Base-by-base conservation (phyloP, 2,113 vertebrate species). In the Oenanthe oenanthe region DNA sequence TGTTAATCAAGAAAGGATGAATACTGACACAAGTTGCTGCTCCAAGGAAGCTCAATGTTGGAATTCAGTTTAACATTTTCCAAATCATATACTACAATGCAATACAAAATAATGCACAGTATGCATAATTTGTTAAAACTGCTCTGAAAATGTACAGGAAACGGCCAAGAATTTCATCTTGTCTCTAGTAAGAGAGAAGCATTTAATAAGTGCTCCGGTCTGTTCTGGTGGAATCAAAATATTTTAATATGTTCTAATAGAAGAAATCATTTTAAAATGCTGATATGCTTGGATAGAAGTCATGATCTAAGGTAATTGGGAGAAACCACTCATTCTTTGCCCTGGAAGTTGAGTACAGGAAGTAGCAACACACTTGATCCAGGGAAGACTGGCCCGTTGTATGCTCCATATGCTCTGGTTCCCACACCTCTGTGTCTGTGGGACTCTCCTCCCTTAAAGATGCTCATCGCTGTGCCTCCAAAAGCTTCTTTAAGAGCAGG, bases 371-470 rank as follows among this genome's bases (percentile, higher is more conserved):
- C 32, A 1, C 7, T 17, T 42, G 19, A 24, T 24, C 28, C 32
- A 14, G 32, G 19, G 24, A 71, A 91, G 16, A 25, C 0, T 48
- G 51, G 20, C 13, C 22, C 62, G 42, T 12, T 2, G 9, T 16
- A 4, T 40, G 24, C 42, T 31, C 4, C 18, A 0, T 3, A 19
- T 7, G 0, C 13, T n/a, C 11, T 29, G 19, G 5, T 45, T 65
- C 24, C n/a, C 31, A 45, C 11, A 34, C 1, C 9, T 7, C 13
- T 16, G 0, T 8, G 9, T 29, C 38, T 56, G 0, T 15, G 45
- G 26, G 13, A 38, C 16, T 32, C 4, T 6, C 8, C 2, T 40
- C 17, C 25, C 15, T 25, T 9, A 28, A 50, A 31, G 18, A 8
- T 4, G 17, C 1, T 17, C 24, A 43, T 21, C 0, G 0, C 26